These are phyloP conservation scores for Nipponacmea schrenckii DNA, from an alignment of 2,888 invertebrate genomes.

Conservation along the genomic window DNA sequence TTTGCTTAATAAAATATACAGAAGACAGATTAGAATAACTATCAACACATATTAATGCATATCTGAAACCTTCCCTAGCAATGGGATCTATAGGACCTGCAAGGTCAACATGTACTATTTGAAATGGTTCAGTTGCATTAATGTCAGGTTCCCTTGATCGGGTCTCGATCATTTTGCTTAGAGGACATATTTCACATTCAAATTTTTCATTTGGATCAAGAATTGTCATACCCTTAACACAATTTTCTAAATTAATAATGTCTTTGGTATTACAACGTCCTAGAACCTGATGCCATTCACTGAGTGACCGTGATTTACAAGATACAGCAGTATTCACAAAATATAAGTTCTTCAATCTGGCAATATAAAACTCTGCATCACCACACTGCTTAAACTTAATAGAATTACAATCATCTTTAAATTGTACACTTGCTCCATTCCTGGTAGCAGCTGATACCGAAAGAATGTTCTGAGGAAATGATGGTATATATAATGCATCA, in stretches of 20 bases:
- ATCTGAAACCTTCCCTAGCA: slow-evolving; percentile 28
- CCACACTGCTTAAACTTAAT: neutral
- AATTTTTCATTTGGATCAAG: neutral
- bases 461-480: slow-evolving; percentile 31
- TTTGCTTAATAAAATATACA: slow-evolving; percentile 28
- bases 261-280: slow-evolving; percentile 29
- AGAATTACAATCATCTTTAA: neutral
- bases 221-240: slow-evolving; percentile 29
- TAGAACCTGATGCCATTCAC: slow-evolving; percentile 25
- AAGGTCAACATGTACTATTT: slow-evolving; percentile 22
- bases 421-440: slow-evolving; percentile 23
- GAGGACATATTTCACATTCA: slow-evolving; percentile 22
- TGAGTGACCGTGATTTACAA: neutral
- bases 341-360: neutral
- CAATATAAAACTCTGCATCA: neutral
- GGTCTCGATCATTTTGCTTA: slow-evolving; percentile 6
- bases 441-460: slow-evolving; percentile 31
- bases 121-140: neutral
- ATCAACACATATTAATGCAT: slow-evolving; percentile 27
- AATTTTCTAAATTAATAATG: slow-evolving; percentile 23
- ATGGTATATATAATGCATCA: slow-evolving; percentile 27
- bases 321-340: neutral
- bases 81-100: slow-evolving; percentile 24
- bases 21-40: slow-evolving; percentile 25
- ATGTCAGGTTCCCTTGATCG: neutral